Conservation (phyloP, 2,797 vertebrate species). For the Sternotherus odoratus region DNA sequence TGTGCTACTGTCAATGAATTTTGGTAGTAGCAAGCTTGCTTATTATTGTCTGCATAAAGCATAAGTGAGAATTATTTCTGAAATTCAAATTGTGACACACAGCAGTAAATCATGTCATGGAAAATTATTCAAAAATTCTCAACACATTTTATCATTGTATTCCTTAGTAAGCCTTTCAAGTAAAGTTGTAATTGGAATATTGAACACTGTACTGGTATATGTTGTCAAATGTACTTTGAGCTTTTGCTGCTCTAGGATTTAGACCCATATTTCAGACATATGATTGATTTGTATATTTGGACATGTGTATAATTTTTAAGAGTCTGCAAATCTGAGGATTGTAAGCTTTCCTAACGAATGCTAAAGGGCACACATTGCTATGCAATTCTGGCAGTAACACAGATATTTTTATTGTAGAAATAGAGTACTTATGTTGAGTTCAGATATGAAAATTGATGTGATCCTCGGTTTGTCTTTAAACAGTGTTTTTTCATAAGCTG, state of each 20-base stretch:
- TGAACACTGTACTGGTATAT: background rate
- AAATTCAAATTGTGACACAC: conserved; percentile 19
- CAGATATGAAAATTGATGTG: background rate
- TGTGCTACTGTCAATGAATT: rapidly evolving
- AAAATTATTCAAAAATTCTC: conserved; percentile 8
- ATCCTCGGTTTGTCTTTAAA: background rate
- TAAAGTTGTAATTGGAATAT: background rate
- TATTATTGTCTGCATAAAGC: background rate
- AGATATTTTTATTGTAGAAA: conserved; percentile 56
- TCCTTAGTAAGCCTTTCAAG: conserved; percentile 35
- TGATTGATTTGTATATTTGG: background rate
- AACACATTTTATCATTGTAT: conserved; percentile 17
- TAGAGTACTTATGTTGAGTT: background rate
- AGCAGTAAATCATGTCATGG: conserved; percentile 42
- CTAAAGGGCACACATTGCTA: rapidly evolving
- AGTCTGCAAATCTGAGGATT: background rate
- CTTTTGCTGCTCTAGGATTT: background rate
- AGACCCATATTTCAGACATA: background rate
- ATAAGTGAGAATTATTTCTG: conserved; percentile 1
- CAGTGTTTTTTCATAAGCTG: background rate
- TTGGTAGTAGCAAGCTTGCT: conserved; percentile 14
- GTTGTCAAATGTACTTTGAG: background rate
- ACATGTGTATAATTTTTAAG: background rate
- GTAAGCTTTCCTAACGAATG: background rate
- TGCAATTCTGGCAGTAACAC: conserved; percentile 7